Conservation (phyloP, 2,888 invertebrate species). For the Ophonus ardosiacus region DNA sequence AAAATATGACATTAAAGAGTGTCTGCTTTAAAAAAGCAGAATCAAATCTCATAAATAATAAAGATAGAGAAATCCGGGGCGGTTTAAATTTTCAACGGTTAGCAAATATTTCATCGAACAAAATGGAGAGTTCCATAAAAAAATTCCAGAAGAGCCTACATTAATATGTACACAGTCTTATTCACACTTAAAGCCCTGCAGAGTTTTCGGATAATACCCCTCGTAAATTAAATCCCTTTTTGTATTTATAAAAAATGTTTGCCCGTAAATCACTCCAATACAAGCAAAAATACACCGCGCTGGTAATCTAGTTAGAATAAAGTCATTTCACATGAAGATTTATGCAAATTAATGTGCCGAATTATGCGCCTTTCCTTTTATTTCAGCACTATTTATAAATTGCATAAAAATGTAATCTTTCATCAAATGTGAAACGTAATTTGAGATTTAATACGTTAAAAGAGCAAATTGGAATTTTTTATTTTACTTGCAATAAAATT, state of each 20-base stretch:
- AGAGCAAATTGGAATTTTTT: slow-evolving; percentile 29
- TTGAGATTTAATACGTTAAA: slow-evolving; percentile 23
- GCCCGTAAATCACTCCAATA: slow-evolving; percentile 26
- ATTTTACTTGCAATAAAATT: slow-evolving; percentile 39
- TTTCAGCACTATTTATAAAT: slow-evolving; percentile 29
- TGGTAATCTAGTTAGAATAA: slow-evolving; percentile 25
- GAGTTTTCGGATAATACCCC: slow-evolving; percentile 1
- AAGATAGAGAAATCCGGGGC: no score
- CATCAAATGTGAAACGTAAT: slow-evolving; percentile 42
- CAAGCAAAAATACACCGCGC: slow-evolving; percentile 24
- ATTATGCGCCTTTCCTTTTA: neutral
- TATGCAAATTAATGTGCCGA: slow-evolving; percentile 33
- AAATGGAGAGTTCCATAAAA: no score
- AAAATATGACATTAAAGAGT: no score
- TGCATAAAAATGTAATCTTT: slow-evolving; percentile 30
- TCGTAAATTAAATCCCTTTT: slow-evolving; percentile 32
- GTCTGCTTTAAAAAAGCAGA: no score
- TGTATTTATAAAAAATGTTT: slow-evolving; percentile 44
- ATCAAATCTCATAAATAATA: no score
- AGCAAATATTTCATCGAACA: no score
- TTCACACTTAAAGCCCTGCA: neutral
- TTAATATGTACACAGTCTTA: slow-evolving; percentile 18
- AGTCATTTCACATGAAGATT: slow-evolving; percentile 30
- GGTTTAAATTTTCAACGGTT: no score
- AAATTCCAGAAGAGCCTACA: neutral